These are phyloP conservation scores for Phyllotreta cruciferae DNA, from an alignment of 2,888 invertebrate species.

Conservation along the genomic window DNA sequence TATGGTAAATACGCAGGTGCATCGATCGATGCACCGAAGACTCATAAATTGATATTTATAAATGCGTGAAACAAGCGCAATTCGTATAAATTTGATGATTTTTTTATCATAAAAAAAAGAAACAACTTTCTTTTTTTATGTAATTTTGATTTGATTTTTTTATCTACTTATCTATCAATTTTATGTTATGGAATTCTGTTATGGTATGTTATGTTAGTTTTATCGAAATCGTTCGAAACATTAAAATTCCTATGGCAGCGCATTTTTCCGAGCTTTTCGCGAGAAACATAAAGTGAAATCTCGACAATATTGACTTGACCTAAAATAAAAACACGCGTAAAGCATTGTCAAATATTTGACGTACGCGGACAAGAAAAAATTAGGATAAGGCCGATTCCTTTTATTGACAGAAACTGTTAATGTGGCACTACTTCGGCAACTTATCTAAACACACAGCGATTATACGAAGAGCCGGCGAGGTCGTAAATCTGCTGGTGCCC, in stretches of 20 bases:
- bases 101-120: too few relatives aligned
- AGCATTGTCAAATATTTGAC: conserved; percentile 6
- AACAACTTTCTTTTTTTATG: too few relatives aligned
- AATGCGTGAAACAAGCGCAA: not conserved
- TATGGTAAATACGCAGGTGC: conserved; percentile 9
- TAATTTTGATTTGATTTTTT: too few relatives aligned
- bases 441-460: conserved; percentile 7
- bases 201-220: too few relatives aligned
- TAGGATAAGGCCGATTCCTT: conserved; percentile 14
- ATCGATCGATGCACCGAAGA: not conserved
- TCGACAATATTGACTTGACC: conserved; percentile 1
- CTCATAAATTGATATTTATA: conserved; percentile 4
- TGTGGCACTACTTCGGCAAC: conserved; percentile 11
- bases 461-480: conserved; percentile 2
- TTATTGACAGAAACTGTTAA: conserved; percentile 16
- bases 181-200: not conserved
- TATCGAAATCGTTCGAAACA: not conserved
- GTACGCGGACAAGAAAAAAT: not conserved
- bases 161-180: not conserved
- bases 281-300: not conserved
- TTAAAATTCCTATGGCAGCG: too few relatives aligned
- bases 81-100: not conserved
- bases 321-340: not conserved
- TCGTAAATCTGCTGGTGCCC: conserved; percentile 4
- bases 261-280: too few relatives aligned